Evolutionary conservation across 1,140 invertebrate species (phyloP).

Genomic region (Monomorium pharaonis): DNA sequence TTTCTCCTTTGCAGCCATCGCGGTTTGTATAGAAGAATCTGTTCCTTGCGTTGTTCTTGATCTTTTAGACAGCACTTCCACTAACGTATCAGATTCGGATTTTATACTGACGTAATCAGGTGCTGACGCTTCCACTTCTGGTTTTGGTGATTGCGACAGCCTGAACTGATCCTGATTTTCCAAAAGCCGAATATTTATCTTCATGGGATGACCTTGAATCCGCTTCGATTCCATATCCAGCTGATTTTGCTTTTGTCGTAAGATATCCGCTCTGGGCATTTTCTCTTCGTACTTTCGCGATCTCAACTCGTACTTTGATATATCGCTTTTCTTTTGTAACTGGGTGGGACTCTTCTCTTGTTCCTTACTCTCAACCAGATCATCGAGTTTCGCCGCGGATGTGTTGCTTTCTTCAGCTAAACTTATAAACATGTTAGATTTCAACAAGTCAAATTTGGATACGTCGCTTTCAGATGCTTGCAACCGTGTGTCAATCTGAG

Average conservation of each 20-base stretch:
- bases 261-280: constrained; percentile 80
- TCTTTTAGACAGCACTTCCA: constrained; percentile 80
- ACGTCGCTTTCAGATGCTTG: constrained; percentile 69
- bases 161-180: constrained; percentile 53
- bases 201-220: constrained; percentile 57
- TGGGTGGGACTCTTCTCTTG: constrained; percentile 56
- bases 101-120: constrained; percentile 65
- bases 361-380: constrained; percentile 50
- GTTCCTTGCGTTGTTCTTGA: constrained; percentile 59
- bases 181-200: constrained; percentile 48
- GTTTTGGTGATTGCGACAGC: constrained; percentile 34
- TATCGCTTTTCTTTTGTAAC: constrained; percentile 55
- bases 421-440: constrained; percentile 60
- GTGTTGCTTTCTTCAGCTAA: constrained; percentile 63
- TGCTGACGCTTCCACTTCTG: constrained; percentile 62
- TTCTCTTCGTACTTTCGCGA: constrained; percentile 82
- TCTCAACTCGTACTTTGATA: constrained; percentile 79
- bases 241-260: constrained; percentile 74
- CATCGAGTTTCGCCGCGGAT: constrained; percentile 52
- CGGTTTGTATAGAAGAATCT: constrained; percentile 50
- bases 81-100: constrained; percentile 80
- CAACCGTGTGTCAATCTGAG: constrained; percentile 75
- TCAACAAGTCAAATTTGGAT: constrained; percentile 67
- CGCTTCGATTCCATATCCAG: constrained; percentile 72
- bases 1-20: constrained; percentile 33